phyloP scores from a whole-genome alignment of 2,888 invertebrate species.

The Aleiodes testaceus region DNA sequence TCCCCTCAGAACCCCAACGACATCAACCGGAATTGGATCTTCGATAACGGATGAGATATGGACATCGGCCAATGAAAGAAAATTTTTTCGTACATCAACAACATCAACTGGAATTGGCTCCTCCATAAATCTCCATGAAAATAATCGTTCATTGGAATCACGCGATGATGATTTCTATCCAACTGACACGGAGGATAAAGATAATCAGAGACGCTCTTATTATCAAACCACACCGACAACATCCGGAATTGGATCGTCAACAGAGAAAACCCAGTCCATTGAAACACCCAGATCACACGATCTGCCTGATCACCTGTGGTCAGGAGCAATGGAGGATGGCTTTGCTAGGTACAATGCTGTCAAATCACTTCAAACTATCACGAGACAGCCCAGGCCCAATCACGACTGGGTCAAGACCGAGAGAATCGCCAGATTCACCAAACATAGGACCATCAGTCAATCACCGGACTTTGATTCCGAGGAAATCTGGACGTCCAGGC shows the following conservation, averaged over 20 bases:
- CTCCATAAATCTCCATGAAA: constrained; percentile 65
- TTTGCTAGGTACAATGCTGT: constrained; percentile 63
- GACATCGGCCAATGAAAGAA: constrained; percentile 63
- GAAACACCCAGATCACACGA: constrained; percentile 62
- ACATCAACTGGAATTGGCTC: constrained; percentile 66
- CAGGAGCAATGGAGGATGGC: constrained; percentile 62
- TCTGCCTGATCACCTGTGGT: constrained; percentile 64
- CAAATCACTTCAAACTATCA: constrained; percentile 64
- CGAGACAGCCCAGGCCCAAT: constrained; percentile 64
- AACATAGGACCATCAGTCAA: constrained; percentile 65
- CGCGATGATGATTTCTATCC: constrained; percentile 63
- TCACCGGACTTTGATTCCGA: constrained; percentile 62
- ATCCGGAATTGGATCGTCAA: constrained; percentile 65
- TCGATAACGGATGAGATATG: constrained; percentile 66
- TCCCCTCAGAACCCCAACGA: constrained; percentile 59
- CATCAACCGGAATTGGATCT: constrained; percentile 62
- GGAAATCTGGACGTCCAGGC: constrained; percentile 63
- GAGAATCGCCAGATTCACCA: constrained; percentile 62
- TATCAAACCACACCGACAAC: constrained; percentile 65
- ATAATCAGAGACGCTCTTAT: constrained; percentile 57
- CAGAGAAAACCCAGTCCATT: constrained; percentile 61
- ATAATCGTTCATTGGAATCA: constrained; percentile 65
- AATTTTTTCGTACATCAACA: constrained; percentile 64
- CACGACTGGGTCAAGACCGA: constrained; percentile 68
- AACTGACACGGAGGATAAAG: constrained; percentile 61